Base-by-base conservation (phyloP, 1,140 invertebrate species). In the Atta colombica region DNA sequence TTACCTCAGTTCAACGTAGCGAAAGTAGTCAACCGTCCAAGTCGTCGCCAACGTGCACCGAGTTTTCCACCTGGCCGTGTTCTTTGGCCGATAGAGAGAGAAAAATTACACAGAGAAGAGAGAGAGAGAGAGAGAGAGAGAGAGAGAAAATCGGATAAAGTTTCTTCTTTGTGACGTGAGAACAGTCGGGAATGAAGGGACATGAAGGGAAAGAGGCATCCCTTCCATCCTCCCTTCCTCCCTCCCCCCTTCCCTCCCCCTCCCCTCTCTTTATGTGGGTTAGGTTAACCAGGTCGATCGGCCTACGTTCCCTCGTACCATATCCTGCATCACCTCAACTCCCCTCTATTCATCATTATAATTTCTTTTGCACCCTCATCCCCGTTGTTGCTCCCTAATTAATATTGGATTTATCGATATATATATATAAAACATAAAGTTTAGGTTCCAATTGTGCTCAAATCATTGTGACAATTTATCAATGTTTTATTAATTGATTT, bases 261-360 rank as follows among this genome's bases (percentile, higher is more conserved):
- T 45, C 39, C 2, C 35, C 21, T 21, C 21, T 39, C 51, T 74
- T 60, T 84, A 84, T 84, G 39, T 84, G 75, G 80, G 80, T 84
- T 84, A 84, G 80, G 80, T 84, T 84, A 84, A 84, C 69, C 80
- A 63, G 80, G 80, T 84, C 80, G 80, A 84, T 75, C 80, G 39
- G 80, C 80, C 69, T 84, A 84, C 55, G 80, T 74, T 63, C 80
- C 39, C 80, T 74, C 69, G 53, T 61, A 75, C n/a, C 72, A 60
- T 60, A 60, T 60, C 68, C 68, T 82, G 53, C 69, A 84, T 60
- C 66, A 71, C 18, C 80, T 61, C 69, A 39, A 61, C 68, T 69
- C 51, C 31, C 28, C 80, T 45, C 39, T 61, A n/a, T 84, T 74
- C 68, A 14, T 61, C 55, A 39, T 61, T 39, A 25, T 82, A 82